phyloP scores from a whole-genome alignment of 2,888 invertebrate species.

The Oscheius onirici region DNA sequence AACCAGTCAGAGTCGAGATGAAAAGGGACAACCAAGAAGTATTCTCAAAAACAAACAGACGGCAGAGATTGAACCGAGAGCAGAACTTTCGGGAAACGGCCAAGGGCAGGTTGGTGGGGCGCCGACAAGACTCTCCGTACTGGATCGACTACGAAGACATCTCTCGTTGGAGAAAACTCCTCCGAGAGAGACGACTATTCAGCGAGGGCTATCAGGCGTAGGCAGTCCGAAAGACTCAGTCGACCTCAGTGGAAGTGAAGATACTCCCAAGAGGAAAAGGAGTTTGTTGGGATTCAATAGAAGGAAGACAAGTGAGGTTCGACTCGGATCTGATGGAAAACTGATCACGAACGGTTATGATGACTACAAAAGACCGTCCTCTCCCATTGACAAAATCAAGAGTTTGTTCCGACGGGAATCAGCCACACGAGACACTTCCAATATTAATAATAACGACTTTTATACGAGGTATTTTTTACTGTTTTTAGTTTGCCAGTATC shows the following conservation, averaged over 20 bases:
- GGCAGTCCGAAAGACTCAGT: conserved; percentile 32
- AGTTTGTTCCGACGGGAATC: conserved; percentile 56
- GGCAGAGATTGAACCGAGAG: conserved; percentile 53
- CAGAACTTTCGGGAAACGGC: conserved; percentile 31
- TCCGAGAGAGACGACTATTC: conserved; percentile 24
- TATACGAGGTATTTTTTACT: background rate
- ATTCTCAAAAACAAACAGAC: conserved; percentile 70
- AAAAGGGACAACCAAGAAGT: conserved; percentile 52
- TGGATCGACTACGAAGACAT: conserved; percentile 62
- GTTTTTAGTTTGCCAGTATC: too few species aligned
- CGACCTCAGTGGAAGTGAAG: conserved; percentile 30
- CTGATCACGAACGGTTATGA: conserved; percentile 54
- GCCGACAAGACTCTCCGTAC: background rate
- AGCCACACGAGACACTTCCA: conserved; percentile 6
- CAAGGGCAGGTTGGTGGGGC: conserved; percentile 21
- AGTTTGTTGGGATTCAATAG: conserved; percentile 56
- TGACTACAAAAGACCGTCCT: conserved; percentile 63
- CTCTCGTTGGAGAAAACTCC: conserved; percentile 60
- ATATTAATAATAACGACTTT: conserved; percentile 24
- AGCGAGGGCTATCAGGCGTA: conserved; percentile 25
- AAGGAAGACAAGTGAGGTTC: conserved; percentile 59
- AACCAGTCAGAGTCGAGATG: conserved; percentile 43
- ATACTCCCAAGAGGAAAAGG: conserved; percentile 51
- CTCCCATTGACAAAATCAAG: conserved; percentile 71
- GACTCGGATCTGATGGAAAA: conserved; percentile 64